phyloP scores from a whole-genome alignment of 2,888 invertebrate species.

The Brachynemurus nebulosus region DNA sequence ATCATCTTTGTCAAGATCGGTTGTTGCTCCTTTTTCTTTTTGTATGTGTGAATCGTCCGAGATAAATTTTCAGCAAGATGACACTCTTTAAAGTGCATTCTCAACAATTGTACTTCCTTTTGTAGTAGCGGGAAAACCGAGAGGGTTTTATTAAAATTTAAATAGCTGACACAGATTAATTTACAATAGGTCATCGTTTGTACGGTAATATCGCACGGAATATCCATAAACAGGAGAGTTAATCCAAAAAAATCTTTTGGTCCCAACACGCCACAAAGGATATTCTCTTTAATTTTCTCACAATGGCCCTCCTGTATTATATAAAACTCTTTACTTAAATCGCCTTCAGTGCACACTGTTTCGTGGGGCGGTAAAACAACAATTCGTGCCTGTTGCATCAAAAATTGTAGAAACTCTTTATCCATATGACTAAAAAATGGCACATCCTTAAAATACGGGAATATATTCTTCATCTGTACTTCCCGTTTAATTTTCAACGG shows the following conservation, averaged over 20 bases:
- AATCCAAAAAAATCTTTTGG: constrained; percentile 1
- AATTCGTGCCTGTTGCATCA: constrained; percentile 30
- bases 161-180: constrained; percentile 20
- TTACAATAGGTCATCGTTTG: constrained; percentile 39
- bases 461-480: too few species aligned
- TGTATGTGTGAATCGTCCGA: not conserved
- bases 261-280: constrained; percentile 25
- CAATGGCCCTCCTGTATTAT: constrained; percentile 40
- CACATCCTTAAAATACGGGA: constrained; percentile 31
- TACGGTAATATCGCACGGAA: constrained; percentile 35
- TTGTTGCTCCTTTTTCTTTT: not conserved
- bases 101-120: constrained; percentile 26
- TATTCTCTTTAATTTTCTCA: constrained; percentile 29
- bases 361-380: constrained; percentile 38
- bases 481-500: too few species aligned
- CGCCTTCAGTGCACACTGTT: constrained; percentile 38
- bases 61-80: too few species aligned
- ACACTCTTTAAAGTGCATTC: too few species aligned
- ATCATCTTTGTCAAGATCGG: not conserved
- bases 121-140: constrained; percentile 37
- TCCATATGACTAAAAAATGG: constrained; percentile 37
- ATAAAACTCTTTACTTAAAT: constrained; percentile 37
- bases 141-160: constrained; percentile 27
- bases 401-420: constrained; percentile 30
- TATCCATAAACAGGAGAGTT: constrained; percentile 32